A percentile compares a stretch with the other conserved stretches of the same genome.
Evolutionary conservation across 2,113 vertebrate genomes (phyloP).

Genomic region (Melanotaenia duboulayi): DNA sequence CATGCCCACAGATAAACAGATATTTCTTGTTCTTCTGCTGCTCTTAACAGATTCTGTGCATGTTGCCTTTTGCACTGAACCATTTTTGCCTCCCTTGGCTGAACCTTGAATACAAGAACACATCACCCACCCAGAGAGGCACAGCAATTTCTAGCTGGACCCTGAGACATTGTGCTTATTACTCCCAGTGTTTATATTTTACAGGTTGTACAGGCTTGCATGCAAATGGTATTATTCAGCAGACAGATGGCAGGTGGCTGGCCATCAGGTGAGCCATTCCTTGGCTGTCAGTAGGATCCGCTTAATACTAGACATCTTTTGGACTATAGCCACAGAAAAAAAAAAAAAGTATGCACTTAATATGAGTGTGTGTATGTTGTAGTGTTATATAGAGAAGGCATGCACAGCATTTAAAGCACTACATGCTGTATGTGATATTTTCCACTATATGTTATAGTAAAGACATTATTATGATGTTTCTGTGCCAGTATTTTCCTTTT

Average conservation of each 20-base stretch:
- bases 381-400: not conserved
- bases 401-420: not conserved
- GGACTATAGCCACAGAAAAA: slow-evolving; percentile 17
- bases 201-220: slow-evolving; percentile 34
- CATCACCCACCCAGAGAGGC: slow-evolving; percentile 18
- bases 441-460: not conserved
- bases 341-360: not conserved
- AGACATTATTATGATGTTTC: not conserved
- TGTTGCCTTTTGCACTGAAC: not conserved
- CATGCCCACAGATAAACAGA: not conserved
- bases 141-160: slow-evolving; percentile 15
- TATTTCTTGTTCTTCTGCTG: not conserved
- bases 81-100: slow-evolving; percentile 7
- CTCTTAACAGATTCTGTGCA: not conserved
- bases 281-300: slow-evolving; percentile 49
- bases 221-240: slow-evolving; percentile 43
- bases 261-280: slow-evolving; percentile 63
- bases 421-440: slow-evolving; percentile 8
- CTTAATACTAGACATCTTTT: slow-evolving; percentile 30
- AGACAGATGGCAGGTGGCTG: slow-evolving; percentile 69
- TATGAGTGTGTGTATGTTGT: slow-evolving; percentile 5
- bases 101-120: slow-evolving; percentile 7
- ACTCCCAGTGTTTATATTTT: slow-evolving; percentile 26
- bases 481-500: not conserved
- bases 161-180: slow-evolving; percentile 14